Conservation (phyloP, 2,888 invertebrate species). For the Thysanoteuthis rhombus region DNA sequence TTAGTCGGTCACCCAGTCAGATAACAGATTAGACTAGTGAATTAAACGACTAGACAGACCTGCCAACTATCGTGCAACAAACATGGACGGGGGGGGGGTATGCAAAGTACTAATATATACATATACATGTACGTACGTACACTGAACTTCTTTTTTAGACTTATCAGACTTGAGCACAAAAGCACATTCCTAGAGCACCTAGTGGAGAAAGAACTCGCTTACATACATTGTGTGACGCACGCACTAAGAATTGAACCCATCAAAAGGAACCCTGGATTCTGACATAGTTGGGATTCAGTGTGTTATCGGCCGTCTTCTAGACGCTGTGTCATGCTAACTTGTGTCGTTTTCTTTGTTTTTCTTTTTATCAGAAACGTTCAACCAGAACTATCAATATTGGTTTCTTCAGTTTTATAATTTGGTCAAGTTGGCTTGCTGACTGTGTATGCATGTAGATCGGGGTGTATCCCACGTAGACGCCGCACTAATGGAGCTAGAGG, state of each 20-base stretch:
- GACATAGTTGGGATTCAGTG: not conserved
- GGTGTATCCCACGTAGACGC: too few species aligned
- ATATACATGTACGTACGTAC: not conserved
- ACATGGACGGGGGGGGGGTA: not conserved
- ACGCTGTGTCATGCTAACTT: not conserved
- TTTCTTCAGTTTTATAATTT: too few species aligned
- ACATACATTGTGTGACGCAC: not conserved
- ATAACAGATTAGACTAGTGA: rapidly evolving
- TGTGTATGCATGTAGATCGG: too few species aligned
- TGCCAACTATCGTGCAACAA: not conserved
- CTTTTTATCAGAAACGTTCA: too few species aligned
- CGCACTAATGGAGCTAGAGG: too few species aligned
- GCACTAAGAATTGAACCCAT: not conserved
- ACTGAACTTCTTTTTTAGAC: not conserved
- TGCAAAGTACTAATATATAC: not conserved
- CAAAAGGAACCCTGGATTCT: not conserved
- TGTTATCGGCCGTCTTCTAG: not conserved
- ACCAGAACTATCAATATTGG: too few species aligned
- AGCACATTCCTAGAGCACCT: not conserved
- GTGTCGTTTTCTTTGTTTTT: not conserved
- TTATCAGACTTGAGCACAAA: not conserved
- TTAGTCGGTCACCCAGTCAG: not conserved
- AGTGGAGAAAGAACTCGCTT: not conserved
- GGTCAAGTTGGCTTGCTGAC: too few species aligned
- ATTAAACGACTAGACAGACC: not conserved